A percentile compares a stretch with the other conserved stretches of the same genome.
Evolutionary conservation across 1,140 invertebrate genomes (phyloP).

Genomic region (Solen grandis): DNA sequence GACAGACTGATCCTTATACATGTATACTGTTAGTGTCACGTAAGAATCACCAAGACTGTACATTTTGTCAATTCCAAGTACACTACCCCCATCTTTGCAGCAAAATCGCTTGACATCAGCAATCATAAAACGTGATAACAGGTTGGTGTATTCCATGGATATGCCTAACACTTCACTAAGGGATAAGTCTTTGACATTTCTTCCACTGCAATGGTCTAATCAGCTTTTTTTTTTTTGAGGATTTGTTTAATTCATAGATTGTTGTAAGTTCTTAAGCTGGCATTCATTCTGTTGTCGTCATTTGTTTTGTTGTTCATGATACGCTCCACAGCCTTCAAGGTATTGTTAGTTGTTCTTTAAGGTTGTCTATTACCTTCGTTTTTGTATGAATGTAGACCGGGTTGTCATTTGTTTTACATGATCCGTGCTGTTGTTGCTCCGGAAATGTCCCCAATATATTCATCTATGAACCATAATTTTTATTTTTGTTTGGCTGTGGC

Average conservation of each 20-base stretch:
- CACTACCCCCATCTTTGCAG: background rate
- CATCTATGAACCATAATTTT: no score
- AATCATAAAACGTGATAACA: conserved; percentile 15
- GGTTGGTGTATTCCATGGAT: background rate
- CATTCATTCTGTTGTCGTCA: conserved; percentile 27
- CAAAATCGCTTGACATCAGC: conserved; percentile 18
- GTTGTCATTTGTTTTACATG: background rate
- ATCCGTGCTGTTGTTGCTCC: no score
- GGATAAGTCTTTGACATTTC: conserved; percentile 9
- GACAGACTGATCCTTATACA: conserved; percentile 10
- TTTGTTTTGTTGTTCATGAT: no score
- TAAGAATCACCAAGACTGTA: conserved; percentile 33
- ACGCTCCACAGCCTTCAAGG: no score
- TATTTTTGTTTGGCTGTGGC: no score
- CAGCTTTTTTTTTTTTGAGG: background rate
- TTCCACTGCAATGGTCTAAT: conserved; percentile 1
- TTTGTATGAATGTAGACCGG: background rate
- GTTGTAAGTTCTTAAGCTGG: background rate
- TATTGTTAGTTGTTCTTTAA: conserved; percentile 7
- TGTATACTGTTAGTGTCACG: conserved; percentile 23
- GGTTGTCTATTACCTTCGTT: background rate
- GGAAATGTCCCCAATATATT: no score
- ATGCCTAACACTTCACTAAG: conserved; percentile 15
- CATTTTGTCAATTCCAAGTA: conserved; percentile 27
- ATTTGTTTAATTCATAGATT: background rate